Base-by-base conservation (phyloP, 2,113 vertebrate genomes). In the Takifugu flavidus region DNA sequence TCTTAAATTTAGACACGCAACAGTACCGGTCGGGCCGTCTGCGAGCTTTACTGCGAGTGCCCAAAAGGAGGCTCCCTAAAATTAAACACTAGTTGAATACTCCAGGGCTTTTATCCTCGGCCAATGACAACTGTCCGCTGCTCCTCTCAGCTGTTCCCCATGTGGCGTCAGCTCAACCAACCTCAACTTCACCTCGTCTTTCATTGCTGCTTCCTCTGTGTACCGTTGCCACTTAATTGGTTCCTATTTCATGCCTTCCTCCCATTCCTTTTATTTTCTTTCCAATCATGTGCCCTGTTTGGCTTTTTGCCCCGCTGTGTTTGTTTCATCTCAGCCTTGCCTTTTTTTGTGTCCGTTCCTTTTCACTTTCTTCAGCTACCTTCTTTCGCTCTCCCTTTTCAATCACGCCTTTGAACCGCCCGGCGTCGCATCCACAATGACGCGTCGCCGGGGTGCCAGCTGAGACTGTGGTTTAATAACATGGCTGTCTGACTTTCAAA, bases 71-170 rank as follows among this genome's bases (percentile, higher is more conserved):
- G 74, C 84, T 87, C 84, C 83, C 90, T 90, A 91, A 92, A 92
- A 91, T 92, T 88, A 91, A 39, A 89, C 86, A 89, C 82, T 49
- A 70, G 71, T 46, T 57, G 61, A 78, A 74, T 70, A 50, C 73
- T 79, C 80, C 61, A 89, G 80, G 85, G 82, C 87, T 88, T 88
- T 90, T 80, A 88, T 88, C 85, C 74, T 46, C 82, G 62, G 83
- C 87, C 90, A 87, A 78, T 85, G 86, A 88, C 86, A 87, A 82
- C 76, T 85, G 87, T 80, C 67, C 78, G 75, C 75, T 71, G 80
- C 77, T 83, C 70, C 60, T 77, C 75, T 90, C 89, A 90, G 89
- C 89, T 91, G 88, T 91, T 89, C 79, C 82, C 77, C 80, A 63
- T 72, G 80, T 61, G 69, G 83, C 64, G 86, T 85, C 83, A 78